Conservation (phyloP, 2,797 vertebrate species). For the Lates japonicus region DNA sequence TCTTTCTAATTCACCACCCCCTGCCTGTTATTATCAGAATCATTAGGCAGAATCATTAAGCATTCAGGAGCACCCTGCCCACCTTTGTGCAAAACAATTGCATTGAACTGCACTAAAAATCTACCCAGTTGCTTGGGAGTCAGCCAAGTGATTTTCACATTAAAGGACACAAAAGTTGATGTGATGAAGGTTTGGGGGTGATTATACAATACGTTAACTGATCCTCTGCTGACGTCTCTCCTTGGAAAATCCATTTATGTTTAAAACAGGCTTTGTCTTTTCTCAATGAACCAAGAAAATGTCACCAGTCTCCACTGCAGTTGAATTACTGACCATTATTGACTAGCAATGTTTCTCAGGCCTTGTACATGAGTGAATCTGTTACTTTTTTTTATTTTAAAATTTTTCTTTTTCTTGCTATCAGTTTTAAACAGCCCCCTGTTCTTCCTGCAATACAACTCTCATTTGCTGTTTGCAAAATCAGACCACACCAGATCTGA, state of each 20-base stretch:
- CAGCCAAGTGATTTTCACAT: conserved; percentile 43
- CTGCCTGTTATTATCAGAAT: conserved; percentile 59
- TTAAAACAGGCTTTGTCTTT: conserved; percentile 13
- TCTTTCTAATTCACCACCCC: conserved; percentile 51
- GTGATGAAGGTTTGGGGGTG: not conserved
- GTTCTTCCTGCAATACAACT: conserved; percentile 6
- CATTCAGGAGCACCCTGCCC: conserved; percentile 39
- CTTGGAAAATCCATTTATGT: conserved; percentile 10
- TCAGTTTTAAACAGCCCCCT: not conserved
- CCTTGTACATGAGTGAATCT: not conserved
- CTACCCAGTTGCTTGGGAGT: conserved; percentile 14
- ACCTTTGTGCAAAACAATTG: conserved; percentile 32
- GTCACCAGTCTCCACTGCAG: conserved; percentile 18
- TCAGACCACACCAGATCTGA: not conserved
- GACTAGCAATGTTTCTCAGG: not conserved
- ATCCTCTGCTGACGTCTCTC: not conserved
- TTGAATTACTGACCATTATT: not conserved
- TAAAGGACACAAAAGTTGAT: conserved; percentile 31
- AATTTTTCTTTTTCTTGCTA: not conserved
- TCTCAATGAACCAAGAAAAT: not conserved
- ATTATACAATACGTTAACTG: not conserved
- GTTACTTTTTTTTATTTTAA: not conserved
- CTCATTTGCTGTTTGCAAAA: not conserved
- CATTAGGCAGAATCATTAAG: conserved; percentile 64
- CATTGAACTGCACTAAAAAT: conserved; percentile 37